These are phyloP conservation scores for Turdus rufiventris DNA, from an alignment of 2,113 vertebrate genomes.

Conservation along the genomic window DNA sequence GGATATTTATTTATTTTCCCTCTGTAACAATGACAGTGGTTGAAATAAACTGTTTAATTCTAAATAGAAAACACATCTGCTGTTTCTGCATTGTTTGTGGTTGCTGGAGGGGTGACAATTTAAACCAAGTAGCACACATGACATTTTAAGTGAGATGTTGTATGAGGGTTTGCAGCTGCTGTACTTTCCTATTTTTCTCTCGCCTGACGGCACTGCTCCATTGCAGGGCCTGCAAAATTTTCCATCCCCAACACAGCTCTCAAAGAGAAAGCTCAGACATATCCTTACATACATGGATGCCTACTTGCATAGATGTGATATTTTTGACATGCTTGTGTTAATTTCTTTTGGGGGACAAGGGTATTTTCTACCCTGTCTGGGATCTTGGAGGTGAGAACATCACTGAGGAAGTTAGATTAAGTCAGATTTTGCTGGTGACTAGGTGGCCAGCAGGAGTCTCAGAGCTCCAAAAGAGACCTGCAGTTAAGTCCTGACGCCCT, in stretches of 20 bases:
- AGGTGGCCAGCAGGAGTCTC: fast-evolving
- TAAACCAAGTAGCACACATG: slow-evolving; percentile 83
- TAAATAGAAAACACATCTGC: slow-evolving; percentile 91
- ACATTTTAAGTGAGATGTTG: slow-evolving; percentile 86
- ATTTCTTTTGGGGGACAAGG: neutral
- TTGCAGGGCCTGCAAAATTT: neutral
- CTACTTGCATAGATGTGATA: neutral
- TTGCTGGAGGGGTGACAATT: slow-evolving; percentile 86
- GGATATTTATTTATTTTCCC: slow-evolving; percentile 87
- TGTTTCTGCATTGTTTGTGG: slow-evolving; percentile 83
- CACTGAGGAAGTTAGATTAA: fast-evolving
- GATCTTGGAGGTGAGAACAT: neutral
- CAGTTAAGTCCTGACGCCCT: neutral
- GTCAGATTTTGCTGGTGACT: neutral
- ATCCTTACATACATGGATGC: neutral
- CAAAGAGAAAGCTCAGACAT: neutral
- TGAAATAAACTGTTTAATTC: slow-evolving; percentile 86
- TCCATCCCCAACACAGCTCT: neutral
- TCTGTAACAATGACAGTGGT: slow-evolving; percentile 84
- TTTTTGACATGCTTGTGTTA: fast-evolving
- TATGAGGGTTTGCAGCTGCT: slow-evolving; percentile 85
- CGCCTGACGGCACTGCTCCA: neutral
- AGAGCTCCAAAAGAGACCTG: neutral
- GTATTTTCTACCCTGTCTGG: neutral
- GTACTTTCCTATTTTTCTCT: slow-evolving; percentile 36